Evolutionary conservation across 1,140 invertebrate species (phyloP), one percentile per base, ranked within the genome.

Genomic region (Sycophila sp.): DNA sequence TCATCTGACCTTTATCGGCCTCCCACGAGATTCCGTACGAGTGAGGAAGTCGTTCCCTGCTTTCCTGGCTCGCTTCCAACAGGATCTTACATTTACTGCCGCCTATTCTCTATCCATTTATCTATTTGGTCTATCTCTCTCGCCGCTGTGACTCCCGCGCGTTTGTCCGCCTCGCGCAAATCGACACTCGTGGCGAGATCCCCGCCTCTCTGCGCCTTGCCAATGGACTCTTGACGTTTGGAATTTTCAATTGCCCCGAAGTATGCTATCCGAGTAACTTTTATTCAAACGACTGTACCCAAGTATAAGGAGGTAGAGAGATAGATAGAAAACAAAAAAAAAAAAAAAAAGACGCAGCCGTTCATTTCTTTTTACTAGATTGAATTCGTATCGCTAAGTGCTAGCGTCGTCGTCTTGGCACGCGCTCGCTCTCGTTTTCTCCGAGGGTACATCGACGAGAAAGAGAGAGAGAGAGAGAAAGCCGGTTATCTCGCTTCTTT

Each of bases 21-120:
- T 30, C 24, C 11, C 13, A 53, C 51, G 51, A 19, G 51, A 58
- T 58, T 58, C 30, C 55, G 0, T 10, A 1, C 17, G 32, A 36
- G 17, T 10, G 55, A 69, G 73, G 72, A 75, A 73, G 73, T 75
- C 63, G 63, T 72, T 74, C 30, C 70, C 66, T 69, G 67, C 68
- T 75, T 76, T 74, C 66, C 72, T 78, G 76, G 75, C 75, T 60
- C 58, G 65, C 51, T 55, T 76, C 74, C 75, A 77, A 71, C 34
- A 32, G 47, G 58, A 56, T 60, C 47, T 62, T 71, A 71, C 71
- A 45, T n/a, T n/a, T n/a, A n/a, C n/a, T n/a, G n/a, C n/a, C 65
- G 53, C n/a, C 30, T 34, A 5, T 7, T 28, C 11, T 11, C 30
- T 36, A 10, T 58, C 17, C 22, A 36, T 34, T 24, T 38, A 34